A percentile compares a stretch with the other conserved stretches of the same genome.
These are phyloP conservation scores for Lamellibrachia satsuma DNA, from an alignment of 2,888 invertebrate species.

Conservation along the genomic window DNA sequence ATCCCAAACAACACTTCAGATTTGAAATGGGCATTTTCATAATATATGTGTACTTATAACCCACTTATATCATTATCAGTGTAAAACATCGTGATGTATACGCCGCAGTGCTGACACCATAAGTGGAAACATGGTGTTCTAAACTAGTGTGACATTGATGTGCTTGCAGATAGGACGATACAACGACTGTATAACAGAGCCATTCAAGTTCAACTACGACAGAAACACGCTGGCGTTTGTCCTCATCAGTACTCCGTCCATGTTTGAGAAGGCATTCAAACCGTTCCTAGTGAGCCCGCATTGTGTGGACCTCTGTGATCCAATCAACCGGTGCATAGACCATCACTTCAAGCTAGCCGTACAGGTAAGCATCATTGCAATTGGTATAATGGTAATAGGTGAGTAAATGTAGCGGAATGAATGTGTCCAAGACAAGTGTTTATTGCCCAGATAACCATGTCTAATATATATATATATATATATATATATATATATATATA, in stretches of 20 bases:
- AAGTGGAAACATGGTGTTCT: neutral
- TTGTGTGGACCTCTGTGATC: conserved; percentile 54
- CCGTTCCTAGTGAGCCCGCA: conserved; percentile 54
- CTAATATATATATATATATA: too few species aligned
- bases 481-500: too few species aligned
- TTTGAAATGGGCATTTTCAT: too few species aligned
- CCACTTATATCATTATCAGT: too few species aligned
- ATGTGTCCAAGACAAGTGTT: neutral
- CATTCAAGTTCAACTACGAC: conserved; percentile 57
- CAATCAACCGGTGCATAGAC: conserved; percentile 66
- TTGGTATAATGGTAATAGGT: neutral
- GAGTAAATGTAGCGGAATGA: neutral
- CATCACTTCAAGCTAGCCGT: conserved; percentile 38
- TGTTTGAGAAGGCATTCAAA: conserved; percentile 69
- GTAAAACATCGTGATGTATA: too few species aligned
- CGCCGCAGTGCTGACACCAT: too few species aligned
- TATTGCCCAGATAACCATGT: too few species aligned
- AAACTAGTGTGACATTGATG: neutral
- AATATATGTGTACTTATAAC: too few species aligned
- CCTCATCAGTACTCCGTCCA: conserved; percentile 68
- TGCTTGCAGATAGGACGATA: conserved; percentile 67
- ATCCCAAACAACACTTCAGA: too few species aligned
- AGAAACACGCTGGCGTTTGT: conserved; percentile 66
- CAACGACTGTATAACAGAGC: conserved; percentile 63
- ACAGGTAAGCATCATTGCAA: conserved; percentile 30